Evolutionary conservation across 1,140 invertebrate genomes (phyloP).

Genomic region (Holcopasites calliopsidis): DNA sequence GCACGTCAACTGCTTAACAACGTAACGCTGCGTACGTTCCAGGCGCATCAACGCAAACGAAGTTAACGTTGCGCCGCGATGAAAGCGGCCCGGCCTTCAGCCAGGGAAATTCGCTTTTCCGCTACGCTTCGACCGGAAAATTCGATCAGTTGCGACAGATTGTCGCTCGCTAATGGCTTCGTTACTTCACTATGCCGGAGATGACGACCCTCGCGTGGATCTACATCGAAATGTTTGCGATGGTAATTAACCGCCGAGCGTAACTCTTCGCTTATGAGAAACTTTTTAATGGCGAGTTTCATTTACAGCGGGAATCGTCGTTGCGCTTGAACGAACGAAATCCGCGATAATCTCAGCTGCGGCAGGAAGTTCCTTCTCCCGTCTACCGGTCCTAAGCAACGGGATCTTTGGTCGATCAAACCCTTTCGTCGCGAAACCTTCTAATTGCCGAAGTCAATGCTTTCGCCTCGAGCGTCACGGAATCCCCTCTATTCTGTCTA

Average conservation of each 20-base stretch:
- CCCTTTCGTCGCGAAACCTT: constrained; percentile 1
- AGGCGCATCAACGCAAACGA: constrained; percentile 56
- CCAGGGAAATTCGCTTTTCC: constrained; percentile 55
- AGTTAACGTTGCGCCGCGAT: constrained; percentile 55
- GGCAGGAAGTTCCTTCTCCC: too few relatives aligned
- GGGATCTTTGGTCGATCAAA: constrained; percentile 6
- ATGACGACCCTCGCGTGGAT: neutral
- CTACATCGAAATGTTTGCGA: neutral
- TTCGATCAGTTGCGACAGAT: constrained; percentile 58
- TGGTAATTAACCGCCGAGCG: too few relatives aligned
- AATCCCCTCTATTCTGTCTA: neutral
- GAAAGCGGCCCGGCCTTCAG: constrained; percentile 46
- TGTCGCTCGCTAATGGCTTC: constrained; percentile 54
- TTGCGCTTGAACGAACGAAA: too few relatives aligned
- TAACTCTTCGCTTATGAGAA: too few relatives aligned
- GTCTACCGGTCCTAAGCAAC: too few relatives aligned
- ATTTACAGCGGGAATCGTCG: too few relatives aligned
- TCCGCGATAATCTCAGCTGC: too few relatives aligned
- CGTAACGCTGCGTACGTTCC: constrained; percentile 64
- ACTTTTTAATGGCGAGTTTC: too few relatives aligned
- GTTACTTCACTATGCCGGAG: constrained; percentile 45
- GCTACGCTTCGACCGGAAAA: constrained; percentile 30
- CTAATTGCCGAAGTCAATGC: constrained; percentile 13
- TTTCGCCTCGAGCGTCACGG: neutral
- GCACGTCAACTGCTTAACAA: constrained; percentile 60